Percentiles rank a stretch among this genome's conserved stretches.
These are phyloP conservation scores for Hydropsyche betteni DNA, from an alignment of 2,888 invertebrate genomes.

Conservation along the genomic window DNA sequence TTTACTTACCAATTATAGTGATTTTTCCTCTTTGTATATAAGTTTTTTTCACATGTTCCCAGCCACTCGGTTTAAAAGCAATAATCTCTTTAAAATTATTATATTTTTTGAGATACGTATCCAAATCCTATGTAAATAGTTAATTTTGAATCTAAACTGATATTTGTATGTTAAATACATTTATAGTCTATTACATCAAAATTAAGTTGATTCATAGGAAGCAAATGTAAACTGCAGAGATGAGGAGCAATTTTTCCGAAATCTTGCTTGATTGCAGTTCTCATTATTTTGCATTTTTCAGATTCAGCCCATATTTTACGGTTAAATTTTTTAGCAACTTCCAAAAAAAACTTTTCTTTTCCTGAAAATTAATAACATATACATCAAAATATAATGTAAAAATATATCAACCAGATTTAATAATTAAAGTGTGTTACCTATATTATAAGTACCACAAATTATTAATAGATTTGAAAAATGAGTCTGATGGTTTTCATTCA, in stretches of 20 bases:
- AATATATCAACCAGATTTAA: no score
- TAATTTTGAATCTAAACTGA: constrained; percentile 14
- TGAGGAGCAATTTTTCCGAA: constrained; percentile 58
- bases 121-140: constrained; percentile 63
- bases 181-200: constrained; percentile 62
- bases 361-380: constrained; percentile 56
- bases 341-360: constrained; percentile 74
- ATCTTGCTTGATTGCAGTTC: constrained; percentile 61
- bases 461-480: no score
- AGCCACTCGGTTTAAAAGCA: constrained; percentile 79
- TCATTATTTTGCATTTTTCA: constrained; percentile 69
- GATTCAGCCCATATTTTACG: constrained; percentile 73
- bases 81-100: constrained; percentile 68
- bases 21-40: constrained; percentile 61
- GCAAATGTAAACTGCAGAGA: constrained; percentile 73
- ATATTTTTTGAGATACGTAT: constrained; percentile 67
- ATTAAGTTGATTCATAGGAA: constrained; percentile 72
- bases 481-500: no score
- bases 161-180: no score
- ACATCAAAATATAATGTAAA: no score
- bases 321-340: constrained; percentile 70
- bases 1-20: constrained; percentile 63
- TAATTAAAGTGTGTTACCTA: constrained; percentile 64
- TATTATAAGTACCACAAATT: constrained; percentile 74
- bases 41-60: constrained; percentile 68